A percentile compares a stretch with the other conserved stretches of the same genome.
These are phyloP conservation scores for Hyles vespertilio DNA, from an alignment of 1,140 invertebrate genomes.

Conservation along the genomic window DNA sequence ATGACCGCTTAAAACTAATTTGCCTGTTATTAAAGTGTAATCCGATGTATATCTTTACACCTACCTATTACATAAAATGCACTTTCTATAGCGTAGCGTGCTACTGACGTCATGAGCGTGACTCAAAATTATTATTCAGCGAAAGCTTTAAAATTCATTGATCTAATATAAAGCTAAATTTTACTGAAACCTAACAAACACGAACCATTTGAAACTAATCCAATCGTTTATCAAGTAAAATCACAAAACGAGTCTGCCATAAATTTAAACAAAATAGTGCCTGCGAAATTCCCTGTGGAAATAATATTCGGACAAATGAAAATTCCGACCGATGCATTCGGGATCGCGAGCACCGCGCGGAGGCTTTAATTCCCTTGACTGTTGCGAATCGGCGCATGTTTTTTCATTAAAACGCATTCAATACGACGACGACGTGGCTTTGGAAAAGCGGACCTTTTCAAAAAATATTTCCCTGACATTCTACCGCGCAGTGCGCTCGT, in stretches of 20 bases:
- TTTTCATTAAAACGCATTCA: slow-evolving; percentile 76
- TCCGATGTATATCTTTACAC: too few relatives aligned
- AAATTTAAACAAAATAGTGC: slow-evolving; percentile 47
- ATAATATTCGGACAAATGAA: slow-evolving; percentile 68
- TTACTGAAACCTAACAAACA: neutral
- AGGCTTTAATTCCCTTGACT: slow-evolving; percentile 73
- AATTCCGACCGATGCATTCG: slow-evolving; percentile 66
- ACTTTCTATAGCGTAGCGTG: too few relatives aligned
- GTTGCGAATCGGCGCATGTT: slow-evolving; percentile 74
- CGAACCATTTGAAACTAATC: slow-evolving; percentile 25
- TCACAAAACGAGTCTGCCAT: slow-evolving; percentile 26
- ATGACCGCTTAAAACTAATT: too few relatives aligned
- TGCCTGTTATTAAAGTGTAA: too few relatives aligned
- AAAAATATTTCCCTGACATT: slow-evolving; percentile 69
- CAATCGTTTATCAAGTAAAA: slow-evolving; percentile 38
- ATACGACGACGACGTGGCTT: slow-evolving; percentile 70
- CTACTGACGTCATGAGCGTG: too few relatives aligned
- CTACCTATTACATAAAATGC: too few relatives aligned
- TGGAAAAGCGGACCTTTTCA: slow-evolving; percentile 70
- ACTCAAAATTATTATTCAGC: too few relatives aligned
- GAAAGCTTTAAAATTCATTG: neutral
- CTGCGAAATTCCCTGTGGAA: slow-evolving; percentile 47
- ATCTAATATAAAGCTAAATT: neutral
- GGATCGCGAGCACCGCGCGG: slow-evolving; percentile 51
- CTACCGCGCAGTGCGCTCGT: slow-evolving; percentile 47